phyloP scores from a whole-genome alignment of 2,888 invertebrate genomes.

The Malthinus seriepunctatus region DNA sequence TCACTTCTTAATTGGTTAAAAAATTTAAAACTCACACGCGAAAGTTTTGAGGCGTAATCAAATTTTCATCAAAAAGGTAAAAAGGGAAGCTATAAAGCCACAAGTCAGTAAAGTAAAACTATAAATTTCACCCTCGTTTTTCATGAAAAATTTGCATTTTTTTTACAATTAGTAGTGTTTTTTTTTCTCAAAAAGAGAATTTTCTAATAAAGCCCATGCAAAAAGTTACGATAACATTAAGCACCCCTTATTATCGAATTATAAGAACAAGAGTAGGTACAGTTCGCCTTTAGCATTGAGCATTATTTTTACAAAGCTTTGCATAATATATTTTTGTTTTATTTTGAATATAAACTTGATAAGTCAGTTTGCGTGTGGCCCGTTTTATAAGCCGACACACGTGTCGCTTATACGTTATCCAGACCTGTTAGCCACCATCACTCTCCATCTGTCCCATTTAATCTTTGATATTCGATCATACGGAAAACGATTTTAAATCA shows the following conservation, averaged over 20 bases:
- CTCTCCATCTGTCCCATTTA: constrained; percentile 41
- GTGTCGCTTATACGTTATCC: constrained; percentile 34
- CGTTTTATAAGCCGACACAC: constrained; percentile 32
- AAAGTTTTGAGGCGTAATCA: background rate
- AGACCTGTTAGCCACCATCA: constrained; percentile 31
- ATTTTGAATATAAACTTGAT: constrained; percentile 12
- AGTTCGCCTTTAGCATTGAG: too few relatives aligned
- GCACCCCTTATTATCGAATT: too few relatives aligned
- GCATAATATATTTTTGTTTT: background rate
- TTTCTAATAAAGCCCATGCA: too few relatives aligned
- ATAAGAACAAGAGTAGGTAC: too few relatives aligned
- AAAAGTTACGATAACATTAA: too few relatives aligned
- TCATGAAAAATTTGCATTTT: background rate
- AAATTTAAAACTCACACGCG: background rate
- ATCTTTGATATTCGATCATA: constrained; percentile 46
- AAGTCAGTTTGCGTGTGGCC: constrained; percentile 37
- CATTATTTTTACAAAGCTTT: too few relatives aligned
- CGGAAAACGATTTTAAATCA: constrained; percentile 37
- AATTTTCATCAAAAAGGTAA: background rate
- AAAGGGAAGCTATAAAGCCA: background rate
- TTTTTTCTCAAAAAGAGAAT: too few relatives aligned
- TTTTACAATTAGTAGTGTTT: background rate
- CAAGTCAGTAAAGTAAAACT: background rate
- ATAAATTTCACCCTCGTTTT: background rate
- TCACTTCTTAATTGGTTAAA: background rate